A percentile compares a stretch with the other conserved stretches of the same genome.
Conservation (phyloP, 2,888 invertebrate species). For the Synanthedon tipuliformis region DNA sequence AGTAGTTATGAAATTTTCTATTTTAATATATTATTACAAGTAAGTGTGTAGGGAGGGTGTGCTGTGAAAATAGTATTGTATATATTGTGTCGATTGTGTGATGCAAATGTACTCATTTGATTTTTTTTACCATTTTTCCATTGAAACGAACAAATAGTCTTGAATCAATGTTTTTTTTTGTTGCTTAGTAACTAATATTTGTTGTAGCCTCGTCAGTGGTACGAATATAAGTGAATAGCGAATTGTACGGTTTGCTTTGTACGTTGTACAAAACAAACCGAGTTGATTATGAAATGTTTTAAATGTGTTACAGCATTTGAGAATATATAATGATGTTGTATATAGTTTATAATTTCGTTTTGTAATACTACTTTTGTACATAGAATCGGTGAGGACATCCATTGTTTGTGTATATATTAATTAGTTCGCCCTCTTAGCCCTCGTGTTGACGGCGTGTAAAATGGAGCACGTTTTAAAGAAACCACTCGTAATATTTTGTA, state of each 20-base stretch:
- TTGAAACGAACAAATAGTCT: constrained; percentile 6
- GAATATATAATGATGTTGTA: constrained; percentile 70
- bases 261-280: constrained; percentile 21
- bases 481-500: constrained; percentile 67
- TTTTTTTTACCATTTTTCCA: constrained; percentile 1
- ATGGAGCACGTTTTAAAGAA: constrained; percentile 58
- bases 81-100: constrained; percentile 29
- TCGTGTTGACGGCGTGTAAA: constrained; percentile 15
- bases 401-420: constrained; percentile 21
- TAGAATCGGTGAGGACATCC: constrained; percentile 34
- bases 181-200: constrained; percentile 46
- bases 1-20: constrained; percentile 65
- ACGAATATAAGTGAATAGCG: constrained; percentile 21
- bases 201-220: constrained; percentile 11
- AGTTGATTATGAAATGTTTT: constrained; percentile 68
- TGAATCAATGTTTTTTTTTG: constrained; percentile 32
- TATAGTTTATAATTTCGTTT: constrained; percentile 69
- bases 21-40: constrained; percentile 61
- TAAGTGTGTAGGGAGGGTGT: constrained; percentile 47
- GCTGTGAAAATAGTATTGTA: constrained; percentile 37
- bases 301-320: constrained; percentile 71
- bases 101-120: constrained; percentile 12
- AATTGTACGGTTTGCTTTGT: constrained; percentile 33
- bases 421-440: constrained; percentile 57
- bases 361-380: constrained; percentile 60